Base-by-base conservation (phyloP, 2,888 invertebrate genomes). In the Aproaerema taeniolella region DNA sequence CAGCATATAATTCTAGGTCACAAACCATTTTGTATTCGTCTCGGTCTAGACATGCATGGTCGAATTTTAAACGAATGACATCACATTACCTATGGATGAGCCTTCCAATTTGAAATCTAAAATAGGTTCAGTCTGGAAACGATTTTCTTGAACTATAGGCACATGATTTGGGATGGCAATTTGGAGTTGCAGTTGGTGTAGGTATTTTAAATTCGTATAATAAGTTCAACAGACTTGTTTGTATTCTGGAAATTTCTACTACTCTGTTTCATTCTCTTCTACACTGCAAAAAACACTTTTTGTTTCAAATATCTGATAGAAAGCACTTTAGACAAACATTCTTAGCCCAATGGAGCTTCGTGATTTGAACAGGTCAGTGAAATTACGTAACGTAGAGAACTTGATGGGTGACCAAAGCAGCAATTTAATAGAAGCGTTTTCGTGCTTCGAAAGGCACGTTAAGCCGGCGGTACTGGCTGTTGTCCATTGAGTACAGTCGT, bases 21-120 rank as follows among this genome's bases (percentile, higher is more conserved):
- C 72, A 68, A 56, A 55, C 61, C 63, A 81, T 85, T 43, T 85
- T 66, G 78, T 82, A 86, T 85, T 86, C 66, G 74, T 72, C 65
- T 61, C 53, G 59, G 78, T 82, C 85, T 82, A 83, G 86, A 85
- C 81, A 75, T 81, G 85, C 85, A 85, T 80, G 81, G 82, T 81
- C 85, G 77, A 86, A 86, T 82, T 80, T 78, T 70, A 80, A 83
- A 73, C 57, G 77, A 78, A 76, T 78, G 68, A 67, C 77, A 71
- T 76, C 70, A 61, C 61, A 75, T 78, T 79, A 80, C 71, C 55
- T 75, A 85, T 85, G 85, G 78, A 86, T 85, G 85, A 83, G 83
- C 55, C 65, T 49, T n/a, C 58, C 67, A 74, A 83, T 86, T 81
- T 82, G 57, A 79, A 82, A 82, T 61, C 75, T 79, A 80, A 85